Evolutionary conservation across 1,140 invertebrate genomes (phyloP).

Genomic region (Drosophila insularis): DNA sequence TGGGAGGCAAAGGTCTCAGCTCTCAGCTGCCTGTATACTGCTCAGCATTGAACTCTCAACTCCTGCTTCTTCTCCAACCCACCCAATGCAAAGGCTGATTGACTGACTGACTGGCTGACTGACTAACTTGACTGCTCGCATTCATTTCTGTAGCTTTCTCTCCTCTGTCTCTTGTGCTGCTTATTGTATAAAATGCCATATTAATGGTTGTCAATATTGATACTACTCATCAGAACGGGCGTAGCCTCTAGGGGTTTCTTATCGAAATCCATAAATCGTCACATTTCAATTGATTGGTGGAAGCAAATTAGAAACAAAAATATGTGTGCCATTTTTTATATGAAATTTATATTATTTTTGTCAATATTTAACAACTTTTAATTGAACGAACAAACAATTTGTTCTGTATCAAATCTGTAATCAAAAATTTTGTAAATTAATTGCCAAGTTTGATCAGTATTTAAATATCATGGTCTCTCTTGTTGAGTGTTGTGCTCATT

Average conservation of each 20-base stretch:
- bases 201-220: slow-evolving; percentile 63
- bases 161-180: slow-evolving; percentile 16
- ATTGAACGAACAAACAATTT: no score
- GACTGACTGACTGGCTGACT: no score
- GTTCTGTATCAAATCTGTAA: no score
- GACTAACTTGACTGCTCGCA: background rate
- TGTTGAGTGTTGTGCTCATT: no score
- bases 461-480: no score
- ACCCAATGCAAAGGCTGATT: no score
- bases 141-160: background rate
- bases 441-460: no score
- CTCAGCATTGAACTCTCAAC: slow-evolving; percentile 5
- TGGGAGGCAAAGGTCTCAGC: slow-evolving; percentile 19
- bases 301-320: background rate
- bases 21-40: background rate
- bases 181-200: slow-evolving; percentile 63
- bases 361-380: no score
- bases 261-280: background rate
- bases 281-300: background rate
- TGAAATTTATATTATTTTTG: no score
- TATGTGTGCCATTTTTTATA: no score
- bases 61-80: background rate
- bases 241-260: slow-evolving; percentile 1
- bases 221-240: slow-evolving; percentile 33
- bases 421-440: no score